Base-by-base conservation (phyloP, 2,113 vertebrate genomes). In the Podarcis raffonei region DNA sequence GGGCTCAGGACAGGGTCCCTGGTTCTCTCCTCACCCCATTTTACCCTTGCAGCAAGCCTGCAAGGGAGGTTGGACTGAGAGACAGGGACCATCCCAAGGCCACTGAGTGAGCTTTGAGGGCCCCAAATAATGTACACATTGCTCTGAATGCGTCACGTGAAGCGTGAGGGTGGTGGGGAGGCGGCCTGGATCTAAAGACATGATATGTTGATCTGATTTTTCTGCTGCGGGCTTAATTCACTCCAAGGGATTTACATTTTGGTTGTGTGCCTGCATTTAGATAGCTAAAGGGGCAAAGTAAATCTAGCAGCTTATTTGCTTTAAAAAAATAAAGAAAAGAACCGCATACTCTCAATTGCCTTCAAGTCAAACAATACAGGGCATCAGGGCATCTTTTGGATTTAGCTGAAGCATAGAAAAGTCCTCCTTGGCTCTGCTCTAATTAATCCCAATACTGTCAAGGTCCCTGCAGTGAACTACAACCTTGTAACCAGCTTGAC, bases 401-500 rank as follows among this genome's bases (percentile, higher is more conserved):
- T 94, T 94, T 91, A 94, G 90, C 91, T 94, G 92, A 78, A 88
- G 89, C 6, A 0, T 75, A 91, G 6, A 92, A 93, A 89, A 90
- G 84, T 89, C 89, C 79, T 59, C 37, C 37, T 90, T 91, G 90
- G 87, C 90, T 93, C 65, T 91, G 87, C 76, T 93, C 90, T 94
- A 93, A 92, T 94, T 92, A 88, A 92, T 94, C 94, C 89, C 93
- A 93, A 94, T 92, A 68, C 84, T 90, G 90, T 94, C 93, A 91
- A 89, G 25, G 88, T 89, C 89, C 90, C 87, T 91, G 89, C 89
- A 92, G 92, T 87, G 86, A 92, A 81, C 85, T 81, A 69, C 81
- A 91, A 92, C 90, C 89, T 94, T 90, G 91, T 92, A 95, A 92
- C 83, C 91, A 88, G 89, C 86, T 90, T 94, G 95, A 95, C 94